Base-by-base conservation (phyloP, 2,113 vertebrate genomes). In the Crotalus helleri region DNA sequence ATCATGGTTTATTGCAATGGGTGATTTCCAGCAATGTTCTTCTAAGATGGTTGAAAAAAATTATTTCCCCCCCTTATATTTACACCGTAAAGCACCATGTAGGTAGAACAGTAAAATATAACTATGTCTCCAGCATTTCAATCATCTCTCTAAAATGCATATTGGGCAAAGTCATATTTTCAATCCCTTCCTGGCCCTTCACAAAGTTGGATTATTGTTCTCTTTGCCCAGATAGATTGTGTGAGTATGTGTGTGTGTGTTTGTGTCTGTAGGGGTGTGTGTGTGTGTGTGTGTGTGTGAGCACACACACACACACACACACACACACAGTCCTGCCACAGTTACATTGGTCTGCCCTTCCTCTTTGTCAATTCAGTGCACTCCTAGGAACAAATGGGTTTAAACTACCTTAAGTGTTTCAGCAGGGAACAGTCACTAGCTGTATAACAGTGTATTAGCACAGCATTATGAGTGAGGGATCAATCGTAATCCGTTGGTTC, bases 331-430 rank as follows among this genome's bases (percentile, higher is more conserved):
- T n/a, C 54, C 39, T 51, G 29, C 26, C 0, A 24, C 33, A 8
- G 15, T 12, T 10, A 24, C 21, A 10, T 39, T 4, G 26, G 26
- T 87, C 24, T 87, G 11, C 53, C 91, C 74, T 64, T 9, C 74
- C 57, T 93, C n/a, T 24, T 93, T 93, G 88, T 93, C 88, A 61
- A 93, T 93, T 93, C 92, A 59, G 74, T 33, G 58, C 92, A 93
- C 92, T 93, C 81, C n/a, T n/a, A 5, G 57, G 69, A 57, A 24
- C 74, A 93, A 93, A 93, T 93, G 89, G 92, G 92, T 87, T 93
- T 93, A 93, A 93, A 93, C 92, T 86, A 87, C 92, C 89, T 90
- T 93, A 93, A 93, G 89, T 93, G 89, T 64, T 93, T 90, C 92
- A 93, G 92, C 92, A 5, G 92, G 92, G 57, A 90, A 90, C 0